A percentile compares a stretch with the other conserved stretches of the same genome.
phyloP scores from a whole-genome alignment of 2,888 invertebrate genomes.

The Lacanobia wlatinum region DNA sequence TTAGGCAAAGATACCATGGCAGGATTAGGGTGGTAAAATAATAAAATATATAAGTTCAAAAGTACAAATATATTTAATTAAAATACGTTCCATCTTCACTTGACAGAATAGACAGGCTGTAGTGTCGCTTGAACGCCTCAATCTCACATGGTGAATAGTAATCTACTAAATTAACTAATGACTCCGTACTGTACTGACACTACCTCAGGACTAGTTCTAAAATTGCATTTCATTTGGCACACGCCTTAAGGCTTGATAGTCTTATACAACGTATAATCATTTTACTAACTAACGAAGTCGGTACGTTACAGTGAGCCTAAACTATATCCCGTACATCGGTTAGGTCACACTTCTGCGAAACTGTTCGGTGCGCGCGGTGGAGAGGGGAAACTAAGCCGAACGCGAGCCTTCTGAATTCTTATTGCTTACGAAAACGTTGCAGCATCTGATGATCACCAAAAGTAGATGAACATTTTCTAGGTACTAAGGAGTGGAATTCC shows the following conservation, averaged over 20 bases:
- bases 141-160: constrained; percentile 37
- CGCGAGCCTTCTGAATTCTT: constrained; percentile 8
- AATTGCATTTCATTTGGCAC: constrained; percentile 61
- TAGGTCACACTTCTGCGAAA: constrained; percentile 56
- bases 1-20: too few species aligned
- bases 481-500: too few species aligned
- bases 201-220: constrained; percentile 32
- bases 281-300: constrained; percentile 68
- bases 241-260: constrained; percentile 25
- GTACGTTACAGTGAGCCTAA: constrained; percentile 61
- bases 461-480: neutral
- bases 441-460: constrained; percentile 7
- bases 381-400: constrained; percentile 22
- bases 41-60: too few species aligned
- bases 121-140: constrained; percentile 15
- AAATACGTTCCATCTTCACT: too few species aligned
- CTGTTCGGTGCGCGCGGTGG: constrained; percentile 15
- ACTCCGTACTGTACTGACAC: constrained; percentile 3
- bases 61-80: too few species aligned
- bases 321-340: constrained; percentile 65
- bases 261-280: constrained; percentile 74
- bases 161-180: constrained; percentile 55
- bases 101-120: neutral
- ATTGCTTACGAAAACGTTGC: constrained; percentile 15
- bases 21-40: too few species aligned